Base-by-base conservation (phyloP, 2,888 invertebrate species). In the Microctonus hyperodae region DNA sequence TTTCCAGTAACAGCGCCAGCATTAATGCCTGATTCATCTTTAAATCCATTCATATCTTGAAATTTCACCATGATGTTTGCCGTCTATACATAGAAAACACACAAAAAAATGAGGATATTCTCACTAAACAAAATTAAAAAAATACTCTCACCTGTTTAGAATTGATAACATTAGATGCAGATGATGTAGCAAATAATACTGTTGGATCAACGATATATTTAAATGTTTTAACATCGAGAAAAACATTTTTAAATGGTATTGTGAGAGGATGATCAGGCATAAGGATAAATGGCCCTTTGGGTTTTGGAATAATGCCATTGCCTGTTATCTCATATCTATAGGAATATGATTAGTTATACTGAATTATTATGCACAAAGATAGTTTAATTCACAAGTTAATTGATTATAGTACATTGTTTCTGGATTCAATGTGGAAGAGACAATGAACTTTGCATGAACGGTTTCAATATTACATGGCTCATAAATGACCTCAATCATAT, bases 211-310 rank as follows among this genome's bases (percentile, higher is more conserved):
- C 51, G 10, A 71, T 48, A n/a, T 75, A 73, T 13, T 74, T 62
- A 20, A 79, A 81, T 2, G 67, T 72, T 51, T 74, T 77, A 1
- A 33, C 40, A 40, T 73, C 70, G 23, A 65, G 56, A 31, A 77
- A 81, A 6, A 79, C 64, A 64, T 81, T 81, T 61, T 76, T 78
- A 20, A 81, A 81, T 3, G 33, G 44, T 51, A 81, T 75, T 13
- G 31, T 53, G 11, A 67, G 56, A 0, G 76, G 61, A 20, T 57
- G 28, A 4, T 70, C 57, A 6, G 13, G n/a, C 0, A 64, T 69
- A 3, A 77, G 25, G 0, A 65, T 57, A 13, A 79, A 77, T 0
- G 81, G 81, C 5, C 81, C 81, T 68, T 70, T 74, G 13, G 80
- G 78, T 55, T 76, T 75, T 1, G 81, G 80, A 7, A 70, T 59